phyloP scores from a whole-genome alignment of 2,888 invertebrate genomes.

The Smittia aterrima region DNA sequence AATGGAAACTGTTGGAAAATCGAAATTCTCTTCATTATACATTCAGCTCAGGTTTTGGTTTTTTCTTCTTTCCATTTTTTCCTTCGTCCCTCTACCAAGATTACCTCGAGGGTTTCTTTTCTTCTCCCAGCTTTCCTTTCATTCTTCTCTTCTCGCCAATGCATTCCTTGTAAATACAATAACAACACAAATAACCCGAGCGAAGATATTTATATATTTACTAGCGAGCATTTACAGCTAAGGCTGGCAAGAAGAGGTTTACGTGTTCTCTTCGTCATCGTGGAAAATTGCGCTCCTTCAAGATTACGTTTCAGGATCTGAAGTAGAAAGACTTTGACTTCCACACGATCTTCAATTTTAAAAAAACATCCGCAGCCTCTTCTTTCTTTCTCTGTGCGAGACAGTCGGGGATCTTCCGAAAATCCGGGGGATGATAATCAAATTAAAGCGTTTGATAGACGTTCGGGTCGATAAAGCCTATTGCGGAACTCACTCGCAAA shows the following conservation, averaged over 20 bases:
- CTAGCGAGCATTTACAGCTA: constrained; percentile 11
- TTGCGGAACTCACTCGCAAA: background rate
- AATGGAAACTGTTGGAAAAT: constrained; percentile 41
- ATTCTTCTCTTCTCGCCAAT: constrained; percentile 19
- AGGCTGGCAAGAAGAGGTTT: constrained; percentile 1
- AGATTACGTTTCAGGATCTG: background rate
- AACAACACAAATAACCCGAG: constrained; percentile 25
- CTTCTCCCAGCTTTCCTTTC: constrained; percentile 8
- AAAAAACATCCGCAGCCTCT: background rate
- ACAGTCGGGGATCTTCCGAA: background rate
- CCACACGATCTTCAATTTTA: constrained; percentile 10
- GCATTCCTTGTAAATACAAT: constrained; percentile 20
- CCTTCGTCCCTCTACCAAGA: constrained; percentile 37
- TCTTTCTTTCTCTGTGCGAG: background rate
- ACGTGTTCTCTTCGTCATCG: constrained; percentile 18
- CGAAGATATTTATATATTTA: constrained; percentile 36
- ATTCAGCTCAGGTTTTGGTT: constrained; percentile 42
- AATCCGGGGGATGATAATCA: constrained; percentile 19
- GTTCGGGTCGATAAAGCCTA: background rate
- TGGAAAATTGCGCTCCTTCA: background rate
- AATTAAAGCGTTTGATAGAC: constrained; percentile 26
- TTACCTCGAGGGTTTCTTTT: constrained; percentile 38
- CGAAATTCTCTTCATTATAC: constrained; percentile 40
- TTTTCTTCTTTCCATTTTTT: constrained; percentile 17
- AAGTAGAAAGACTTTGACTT: background rate